These are phyloP conservation scores for Apamea crenata DNA, from an alignment of 2,888 invertebrate genomes.

Conservation along the genomic window DNA sequence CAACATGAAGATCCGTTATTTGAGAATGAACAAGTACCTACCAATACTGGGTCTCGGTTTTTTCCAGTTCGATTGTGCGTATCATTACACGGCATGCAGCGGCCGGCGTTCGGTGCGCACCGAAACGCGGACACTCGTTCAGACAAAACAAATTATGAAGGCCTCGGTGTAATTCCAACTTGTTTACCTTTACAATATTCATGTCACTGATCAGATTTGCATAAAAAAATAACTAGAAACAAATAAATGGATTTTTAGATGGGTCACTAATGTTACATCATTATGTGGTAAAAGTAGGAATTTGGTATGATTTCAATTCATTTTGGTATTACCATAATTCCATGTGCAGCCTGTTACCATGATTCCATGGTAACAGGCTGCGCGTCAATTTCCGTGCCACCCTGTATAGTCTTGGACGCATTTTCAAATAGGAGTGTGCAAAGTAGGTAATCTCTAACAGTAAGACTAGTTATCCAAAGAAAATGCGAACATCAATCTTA, in stretches of 20 bases:
- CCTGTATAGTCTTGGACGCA: neutral
- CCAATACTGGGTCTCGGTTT: constrained; percentile 75
- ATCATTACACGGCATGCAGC: constrained; percentile 30
- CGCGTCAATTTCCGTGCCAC: too few relatives aligned
- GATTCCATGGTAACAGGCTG: neutral
- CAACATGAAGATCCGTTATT: constrained; percentile 78
- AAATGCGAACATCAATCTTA: constrained; percentile 6
- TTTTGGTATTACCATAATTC: neutral
- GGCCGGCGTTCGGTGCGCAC: constrained; percentile 3
- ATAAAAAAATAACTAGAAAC: constrained; percentile 47
- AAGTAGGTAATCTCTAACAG: neutral
- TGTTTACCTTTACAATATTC: constrained; percentile 68
- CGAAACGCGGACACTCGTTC: constrained; percentile 59
- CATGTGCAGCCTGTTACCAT: too few relatives aligned
- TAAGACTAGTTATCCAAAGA: neutral
- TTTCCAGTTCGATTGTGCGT: constrained; percentile 74
- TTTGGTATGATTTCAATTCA: neutral
- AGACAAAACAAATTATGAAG: constrained; percentile 68
- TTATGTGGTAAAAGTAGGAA: neutral
- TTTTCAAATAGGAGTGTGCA: neutral
- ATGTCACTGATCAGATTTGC: constrained; percentile 55
- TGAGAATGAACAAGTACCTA: constrained; percentile 70
- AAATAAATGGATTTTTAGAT: constrained; percentile 18
- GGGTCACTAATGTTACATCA: neutral
- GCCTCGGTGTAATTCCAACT: constrained; percentile 61